phyloP scores from a whole-genome alignment of 2,113 vertebrate species.

The Rhynchopsitta pachyrhyncha region DNA sequence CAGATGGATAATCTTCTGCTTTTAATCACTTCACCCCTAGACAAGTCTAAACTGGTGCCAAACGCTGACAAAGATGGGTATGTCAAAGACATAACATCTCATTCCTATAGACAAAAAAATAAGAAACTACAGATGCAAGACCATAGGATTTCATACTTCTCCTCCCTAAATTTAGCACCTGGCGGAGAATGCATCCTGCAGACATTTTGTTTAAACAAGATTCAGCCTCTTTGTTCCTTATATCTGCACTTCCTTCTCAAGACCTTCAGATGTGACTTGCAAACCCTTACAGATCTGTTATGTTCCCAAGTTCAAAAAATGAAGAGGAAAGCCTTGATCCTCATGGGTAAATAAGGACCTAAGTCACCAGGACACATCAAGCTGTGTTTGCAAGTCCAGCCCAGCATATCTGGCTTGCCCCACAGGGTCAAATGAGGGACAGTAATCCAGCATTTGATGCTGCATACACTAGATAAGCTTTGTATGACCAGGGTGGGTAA shows the following conservation, averaged over 20 bases:
- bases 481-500: neutral
- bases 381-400: neutral
- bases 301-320: neutral
- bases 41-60: neutral
- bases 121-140: neutral
- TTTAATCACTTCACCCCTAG: neutral
- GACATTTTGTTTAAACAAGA: neutral
- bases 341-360: neutral
- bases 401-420: neutral
- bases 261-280: neutral
- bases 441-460: neutral
- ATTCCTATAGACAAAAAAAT: neutral
- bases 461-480: neutral
- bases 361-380: fast-evolving
- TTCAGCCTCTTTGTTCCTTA: neutral
- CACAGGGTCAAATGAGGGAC: neutral
- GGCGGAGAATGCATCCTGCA: neutral
- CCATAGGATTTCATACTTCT: neutral
- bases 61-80: neutral
- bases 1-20: neutral
- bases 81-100: neutral
- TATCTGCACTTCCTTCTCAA: neutral
- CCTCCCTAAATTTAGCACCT: neutral
- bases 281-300: neutral
- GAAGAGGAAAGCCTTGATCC: neutral